Evolutionary conservation across 2,797 vertebrate genomes (phyloP), one percentile per base, ranked within the genome.

Genomic region (Remorina albescens): DNA sequence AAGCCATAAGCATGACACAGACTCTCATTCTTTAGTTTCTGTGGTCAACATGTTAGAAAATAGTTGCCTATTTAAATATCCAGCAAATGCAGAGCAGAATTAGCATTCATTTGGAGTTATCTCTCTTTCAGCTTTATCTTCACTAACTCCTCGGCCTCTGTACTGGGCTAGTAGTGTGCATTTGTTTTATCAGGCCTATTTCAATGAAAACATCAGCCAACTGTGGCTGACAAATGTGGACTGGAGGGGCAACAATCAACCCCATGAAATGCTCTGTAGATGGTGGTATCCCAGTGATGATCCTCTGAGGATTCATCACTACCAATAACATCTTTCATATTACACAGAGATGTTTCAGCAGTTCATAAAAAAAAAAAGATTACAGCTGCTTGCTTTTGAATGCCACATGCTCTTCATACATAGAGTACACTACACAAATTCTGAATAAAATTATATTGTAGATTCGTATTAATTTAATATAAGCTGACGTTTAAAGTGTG

Each of bases 391-490:
- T 1, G 9, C n/a, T 41, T 34, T 50, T 44, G 4, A 53, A 57
- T 30, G 5, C 9, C 21, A 34, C 44, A 12, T 26, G 10, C 19
- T 55, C 32, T n/a, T 23, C 1, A 4, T 37, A 15, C 9, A 30
- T 25, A n/a, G n/a, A n/a, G n/a, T n/a, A n/a, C n/a, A n/a, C n/a
- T n/a, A n/a, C n/a, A n/a, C n/a, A n/a, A n/a, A n/a, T n/a, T n/a
- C n/a, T n/a, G n/a, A n/a, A n/a, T n/a, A n/a, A 18, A 67, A 44
- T 39, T 19, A 59, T 30, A 26, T 8, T 30, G 6, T 1, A 23
- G n/a, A 51, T 58, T 54, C 26, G 60, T 60, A 55, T 41, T 32
- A 53, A 61, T 16, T 26, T 32, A 11, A 65, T 57, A 51, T 8
- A 34, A 26, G 32, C 19, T 2, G 19, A 46, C 7, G 21, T 28